phyloP scores from a whole-genome alignment of 2,888 invertebrate species.

The Glaucopsyche alexis region DNA sequence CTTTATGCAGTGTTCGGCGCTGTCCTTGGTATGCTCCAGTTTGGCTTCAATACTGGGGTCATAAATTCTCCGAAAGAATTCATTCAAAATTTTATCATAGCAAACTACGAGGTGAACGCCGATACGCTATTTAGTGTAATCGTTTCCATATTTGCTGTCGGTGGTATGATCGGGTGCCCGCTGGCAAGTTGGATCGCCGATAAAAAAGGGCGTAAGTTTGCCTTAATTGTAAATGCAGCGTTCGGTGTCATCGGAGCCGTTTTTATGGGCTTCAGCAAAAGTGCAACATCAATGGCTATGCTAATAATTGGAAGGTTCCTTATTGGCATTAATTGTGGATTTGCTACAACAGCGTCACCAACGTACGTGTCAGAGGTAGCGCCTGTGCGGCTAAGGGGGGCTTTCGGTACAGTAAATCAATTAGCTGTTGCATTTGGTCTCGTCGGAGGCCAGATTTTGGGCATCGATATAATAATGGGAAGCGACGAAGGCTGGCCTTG shows the following conservation, averaged over 20 bases:
- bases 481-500: conserved; percentile 71
- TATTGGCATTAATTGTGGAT: conserved; percentile 87
- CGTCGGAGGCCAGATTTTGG: conserved; percentile 67
- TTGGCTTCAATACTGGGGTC: conserved; percentile 86
- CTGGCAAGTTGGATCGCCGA: conserved; percentile 87
- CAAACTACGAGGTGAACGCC: conserved; percentile 74
- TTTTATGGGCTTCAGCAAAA: conserved; percentile 84
- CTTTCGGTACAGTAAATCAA: conserved; percentile 75
- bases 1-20: conserved; percentile 83
- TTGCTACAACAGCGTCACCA: conserved; percentile 74
- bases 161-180: conserved; percentile 89
- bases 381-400: conserved; percentile 66
- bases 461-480: conserved; percentile 70
- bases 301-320: conserved; percentile 86
- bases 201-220: conserved; percentile 84
- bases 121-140: conserved; percentile 82
- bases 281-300: conserved; percentile 83
- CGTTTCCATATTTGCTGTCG: conserved; percentile 88
- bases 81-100: conserved; percentile 82
- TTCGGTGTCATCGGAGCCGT: conserved; percentile 83
- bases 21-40: conserved; percentile 85
- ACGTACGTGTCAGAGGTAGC: conserved; percentile 76
- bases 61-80: conserved; percentile 83
- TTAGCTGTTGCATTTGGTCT: conserved; percentile 72
- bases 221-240: conserved; percentile 82